Evolutionary conservation across 2,888 invertebrate genomes (phyloP), one percentile per base, ranked within the genome.

Genomic region (Dascillus cervinus): DNA sequence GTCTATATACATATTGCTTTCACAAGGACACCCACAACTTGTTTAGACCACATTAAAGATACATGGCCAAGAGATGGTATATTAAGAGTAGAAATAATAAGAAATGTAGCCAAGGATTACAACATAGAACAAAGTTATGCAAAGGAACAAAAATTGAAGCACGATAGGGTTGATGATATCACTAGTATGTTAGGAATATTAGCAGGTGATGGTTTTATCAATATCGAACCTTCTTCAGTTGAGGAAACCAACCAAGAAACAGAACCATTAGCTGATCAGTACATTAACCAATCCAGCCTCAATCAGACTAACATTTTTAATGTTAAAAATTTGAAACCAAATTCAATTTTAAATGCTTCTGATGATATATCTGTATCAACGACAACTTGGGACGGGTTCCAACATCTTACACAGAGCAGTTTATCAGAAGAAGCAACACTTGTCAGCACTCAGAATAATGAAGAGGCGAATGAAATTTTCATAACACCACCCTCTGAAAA

Each of bases 21-120:
- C 65, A 89, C 92, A 24, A 79, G 88, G 55, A 79, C 89, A 39
- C 94, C 96, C 4, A 87, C 90, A 31, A 90, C 90, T 50, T 98
- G 98, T 62, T 71, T 98, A 49, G 82, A 89, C 58, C 82, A 88
- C 61, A 79, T 94, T 15, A 79, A 83, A 56, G 77, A 83, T 45
- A 78, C 82, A 6, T 98, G 97, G 97, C 96, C 97, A 0, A 71
- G 90, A 39, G 89, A 94, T 64, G 97, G 97, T 3, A 90, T 98
- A 46, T 70, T 98, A 10, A 70, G 94, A 41, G 90, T 95, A 8
- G 94, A 95, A 67, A 88, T 94, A 50, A 65, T 84, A 31, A 68
- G 77, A 44, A 80, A 80, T 58, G 75, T 76, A 8, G 72, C 71
- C 2, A 74, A 79, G 32, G 82, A 82, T 60, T 89, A 89, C 56